Conservation (phyloP, 2,888 invertebrate species). For the Tubiluchus corallicola region DNA sequence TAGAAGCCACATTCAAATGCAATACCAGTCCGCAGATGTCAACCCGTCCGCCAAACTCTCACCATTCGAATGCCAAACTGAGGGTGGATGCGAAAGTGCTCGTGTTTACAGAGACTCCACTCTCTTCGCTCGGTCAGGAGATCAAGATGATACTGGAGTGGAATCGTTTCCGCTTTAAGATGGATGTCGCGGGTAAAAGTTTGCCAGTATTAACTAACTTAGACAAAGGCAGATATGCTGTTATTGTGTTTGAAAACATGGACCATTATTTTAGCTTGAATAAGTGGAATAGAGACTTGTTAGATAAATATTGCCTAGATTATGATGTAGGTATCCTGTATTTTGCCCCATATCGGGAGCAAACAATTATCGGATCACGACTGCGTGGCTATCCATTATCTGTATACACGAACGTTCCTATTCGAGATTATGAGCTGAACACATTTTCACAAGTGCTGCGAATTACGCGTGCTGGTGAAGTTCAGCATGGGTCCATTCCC, state of each 20-base stretch:
- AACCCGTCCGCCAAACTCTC: conserved; percentile 38
- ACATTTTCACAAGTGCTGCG: conserved; percentile 64
- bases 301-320: conserved; percentile 91
- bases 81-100: conserved; percentile 74
- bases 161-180: conserved; percentile 72
- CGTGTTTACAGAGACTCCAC: conserved; percentile 83
- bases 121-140: conserved; percentile 70
- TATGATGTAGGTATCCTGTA: conserved; percentile 83
- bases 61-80: conserved; percentile 61
- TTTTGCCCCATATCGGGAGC: conserved; percentile 62
- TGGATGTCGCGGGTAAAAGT: conserved; percentile 79
- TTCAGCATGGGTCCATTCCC: conserved; percentile 79
- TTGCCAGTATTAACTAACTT: too few relatives aligned
- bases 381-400: conserved; percentile 66
- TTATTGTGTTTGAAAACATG: conserved; percentile 89
- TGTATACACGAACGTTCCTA: conserved; percentile 65
- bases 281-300: conserved; percentile 83
- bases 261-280: conserved; percentile 92
- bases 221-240: too few relatives aligned
- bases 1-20: conserved; percentile 39
- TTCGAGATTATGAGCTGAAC: conserved; percentile 73
- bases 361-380: conserved; percentile 66
- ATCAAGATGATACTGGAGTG: conserved; percentile 80
- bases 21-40: conserved; percentile 13
- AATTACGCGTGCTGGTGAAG: conserved; percentile 69